Percentiles rank a stretch among this genome's conserved stretches.
Evolutionary conservation across 2,113 vertebrate species (phyloP).

Genomic region (Psammodynastes pulverulentus): DNA sequence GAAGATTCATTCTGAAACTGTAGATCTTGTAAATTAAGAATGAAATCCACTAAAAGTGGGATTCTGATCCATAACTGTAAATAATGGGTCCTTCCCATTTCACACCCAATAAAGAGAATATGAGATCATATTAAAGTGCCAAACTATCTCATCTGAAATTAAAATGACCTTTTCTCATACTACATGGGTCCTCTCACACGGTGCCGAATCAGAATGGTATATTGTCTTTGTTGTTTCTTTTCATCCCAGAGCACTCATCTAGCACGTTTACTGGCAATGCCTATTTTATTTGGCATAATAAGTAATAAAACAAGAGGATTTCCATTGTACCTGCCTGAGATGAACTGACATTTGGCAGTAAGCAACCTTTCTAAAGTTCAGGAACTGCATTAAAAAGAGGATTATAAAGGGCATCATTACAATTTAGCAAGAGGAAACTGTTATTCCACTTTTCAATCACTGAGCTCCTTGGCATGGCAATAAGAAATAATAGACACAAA

Average conservation of each 20-base stretch:
- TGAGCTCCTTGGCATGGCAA: constrained; percentile 47
- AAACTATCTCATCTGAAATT: neutral
- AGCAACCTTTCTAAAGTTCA: constrained; percentile 75
- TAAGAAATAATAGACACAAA: constrained; percentile 66
- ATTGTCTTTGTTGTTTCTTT: neutral
- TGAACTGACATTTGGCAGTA: constrained; percentile 66
- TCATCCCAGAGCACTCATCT: constrained; percentile 22
- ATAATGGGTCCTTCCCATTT: neutral
- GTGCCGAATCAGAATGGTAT: neutral
- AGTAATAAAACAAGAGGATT: constrained; percentile 54
- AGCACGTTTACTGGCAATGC: neutral
- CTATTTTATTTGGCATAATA: constrained; percentile 45
- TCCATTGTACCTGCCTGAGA: constrained; percentile 50
- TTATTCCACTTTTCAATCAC: constrained; percentile 70
- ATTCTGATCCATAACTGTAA: neutral
- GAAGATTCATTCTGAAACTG: neutral
- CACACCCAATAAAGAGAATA: neutral
- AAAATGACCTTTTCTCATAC: neutral
- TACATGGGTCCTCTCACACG: neutral
- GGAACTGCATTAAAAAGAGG: constrained; percentile 65
- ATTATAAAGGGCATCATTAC: constrained; percentile 73
- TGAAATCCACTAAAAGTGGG: neutral
- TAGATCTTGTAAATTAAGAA: neutral
- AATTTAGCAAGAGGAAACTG: constrained; percentile 65
- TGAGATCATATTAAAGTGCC: neutral